Percentiles rank a stretch among this genome's conserved stretches.
Conservation (phyloP, 1,140 invertebrate species). For the Agraylea sexmaculata region DNA sequence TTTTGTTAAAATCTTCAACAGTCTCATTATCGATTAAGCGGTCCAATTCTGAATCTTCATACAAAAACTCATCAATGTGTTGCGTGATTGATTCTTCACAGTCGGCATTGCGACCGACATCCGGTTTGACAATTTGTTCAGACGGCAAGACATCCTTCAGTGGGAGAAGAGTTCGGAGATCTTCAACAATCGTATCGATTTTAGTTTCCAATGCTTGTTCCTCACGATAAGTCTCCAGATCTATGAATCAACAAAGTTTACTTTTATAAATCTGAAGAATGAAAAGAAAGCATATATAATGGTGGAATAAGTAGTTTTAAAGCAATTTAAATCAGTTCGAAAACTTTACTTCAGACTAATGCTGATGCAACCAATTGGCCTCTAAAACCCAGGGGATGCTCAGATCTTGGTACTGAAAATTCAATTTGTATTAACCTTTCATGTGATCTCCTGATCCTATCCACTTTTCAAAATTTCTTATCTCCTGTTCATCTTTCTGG, state of each 20-base stretch:
- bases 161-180: constrained; percentile 43
- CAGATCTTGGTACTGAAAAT: background rate
- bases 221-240: constrained; percentile 28
- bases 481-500: constrained; percentile 6
- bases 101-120: constrained; percentile 46
- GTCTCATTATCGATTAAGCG: constrained; percentile 45
- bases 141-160: constrained; percentile 43
- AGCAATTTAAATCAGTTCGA: constrained; percentile 1
- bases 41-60: constrained; percentile 52
- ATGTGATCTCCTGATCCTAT: constrained; percentile 11
- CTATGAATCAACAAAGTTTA: constrained; percentile 23
- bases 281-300: background rate
- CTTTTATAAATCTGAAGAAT: constrained; percentile 1
- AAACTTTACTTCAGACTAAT: no score
- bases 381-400: background rate
- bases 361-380: background rate
- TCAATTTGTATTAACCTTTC: constrained; percentile 7
- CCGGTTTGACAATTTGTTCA: constrained; percentile 43
- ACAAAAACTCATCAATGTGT: constrained; percentile 61
- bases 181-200: constrained; percentile 39
- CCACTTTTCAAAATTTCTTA: constrained; percentile 9
- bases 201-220: constrained; percentile 25
- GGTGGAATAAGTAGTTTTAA: background rate
- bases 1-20: constrained; percentile 46
- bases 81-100: constrained; percentile 44